phyloP scores from a whole-genome alignment of 2,113 vertebrate species.

The Dryoscopus gambensis region DNA sequence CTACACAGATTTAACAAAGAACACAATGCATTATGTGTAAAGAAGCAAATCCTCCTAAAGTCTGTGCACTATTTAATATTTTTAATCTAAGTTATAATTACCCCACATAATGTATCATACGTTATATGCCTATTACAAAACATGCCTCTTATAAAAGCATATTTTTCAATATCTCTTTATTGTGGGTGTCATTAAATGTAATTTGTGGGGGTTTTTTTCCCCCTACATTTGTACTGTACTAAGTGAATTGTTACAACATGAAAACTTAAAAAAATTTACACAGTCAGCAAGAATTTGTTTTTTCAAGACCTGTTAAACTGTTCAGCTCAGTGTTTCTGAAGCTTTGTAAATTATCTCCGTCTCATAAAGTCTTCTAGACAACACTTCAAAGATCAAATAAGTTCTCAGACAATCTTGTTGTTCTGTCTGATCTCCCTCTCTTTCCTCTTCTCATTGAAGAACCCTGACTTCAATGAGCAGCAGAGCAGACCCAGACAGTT shows the following conservation, averaged over 20 bases:
- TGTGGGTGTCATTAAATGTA: not conserved
- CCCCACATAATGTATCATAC: not conserved
- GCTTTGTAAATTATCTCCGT: not conserved
- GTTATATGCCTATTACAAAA: not conserved
- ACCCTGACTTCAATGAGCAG: not conserved
- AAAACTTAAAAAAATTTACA: not conserved
- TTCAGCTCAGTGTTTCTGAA: not conserved
- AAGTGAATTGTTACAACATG: not conserved
- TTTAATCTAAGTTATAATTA: not conserved
- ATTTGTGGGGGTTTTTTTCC: rapidly evolving
- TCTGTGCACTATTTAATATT: not conserved
- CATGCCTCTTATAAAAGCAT: not conserved
- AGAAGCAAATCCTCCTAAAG: not conserved
- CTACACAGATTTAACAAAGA: not conserved
- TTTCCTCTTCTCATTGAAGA: not conserved
- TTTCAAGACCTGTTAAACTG: not conserved
- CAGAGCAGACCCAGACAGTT: constrained; percentile 2
- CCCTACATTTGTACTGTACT: not conserved
- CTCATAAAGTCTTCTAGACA: not conserved
- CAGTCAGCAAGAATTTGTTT: not conserved
- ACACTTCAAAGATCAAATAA: not conserved
- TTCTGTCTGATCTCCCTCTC: not conserved
- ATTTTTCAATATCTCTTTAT: not conserved
- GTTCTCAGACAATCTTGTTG: not conserved
- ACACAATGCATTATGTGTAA: not conserved